phyloP scores from a whole-genome alignment of 2,113 vertebrate genomes.

The Myrmophylax atrothorax region DNA sequence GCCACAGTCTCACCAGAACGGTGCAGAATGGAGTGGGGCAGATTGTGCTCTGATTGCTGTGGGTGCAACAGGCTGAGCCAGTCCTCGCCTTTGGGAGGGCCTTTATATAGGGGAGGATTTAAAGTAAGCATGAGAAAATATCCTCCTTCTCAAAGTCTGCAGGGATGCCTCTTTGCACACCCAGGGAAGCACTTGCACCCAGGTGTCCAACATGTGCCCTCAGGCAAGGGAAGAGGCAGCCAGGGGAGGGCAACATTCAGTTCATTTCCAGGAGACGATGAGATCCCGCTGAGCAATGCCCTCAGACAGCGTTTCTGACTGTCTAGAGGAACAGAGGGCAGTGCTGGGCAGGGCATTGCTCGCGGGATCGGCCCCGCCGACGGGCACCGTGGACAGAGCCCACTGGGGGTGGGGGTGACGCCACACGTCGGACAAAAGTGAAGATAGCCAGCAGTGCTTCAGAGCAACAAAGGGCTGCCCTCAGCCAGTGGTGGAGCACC shows the following conservation, averaged over 20 bases:
- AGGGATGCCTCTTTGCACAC: background rate
- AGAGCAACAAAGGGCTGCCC: slow-evolving; percentile 69
- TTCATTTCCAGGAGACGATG: slow-evolving; percentile 16
- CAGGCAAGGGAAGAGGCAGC: slow-evolving; percentile 51
- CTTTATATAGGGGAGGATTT: background rate
- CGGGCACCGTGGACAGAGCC: slow-evolving; percentile 18
- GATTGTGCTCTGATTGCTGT: background rate
- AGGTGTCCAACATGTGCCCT: background rate
- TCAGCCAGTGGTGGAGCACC: slow-evolving; percentile 75
- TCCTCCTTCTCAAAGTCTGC: background rate
- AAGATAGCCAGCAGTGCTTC: slow-evolving; percentile 76
- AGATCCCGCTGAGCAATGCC: slow-evolving; percentile 70
- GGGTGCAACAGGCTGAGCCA: background rate
- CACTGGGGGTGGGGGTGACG: slow-evolving; percentile 55
- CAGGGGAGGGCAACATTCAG: slow-evolving; percentile 17
- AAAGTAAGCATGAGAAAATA: background rate
- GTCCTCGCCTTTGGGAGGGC: background rate
- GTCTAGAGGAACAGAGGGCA: slow-evolving; percentile 32
- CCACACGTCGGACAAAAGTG: slow-evolving; percentile 74
- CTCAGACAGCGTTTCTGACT: background rate
- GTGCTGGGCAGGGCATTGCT: slow-evolving; percentile 66
- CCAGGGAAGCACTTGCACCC: background rate
- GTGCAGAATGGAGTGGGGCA: background rate
- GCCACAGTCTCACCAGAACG: background rate
- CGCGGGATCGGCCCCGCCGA: slow-evolving; percentile 45